Evolutionary conservation across 2,113 vertebrate genomes (phyloP), one percentile per base, ranked within the genome.

Genomic region (Nyctereutes procyonoides): DNA sequence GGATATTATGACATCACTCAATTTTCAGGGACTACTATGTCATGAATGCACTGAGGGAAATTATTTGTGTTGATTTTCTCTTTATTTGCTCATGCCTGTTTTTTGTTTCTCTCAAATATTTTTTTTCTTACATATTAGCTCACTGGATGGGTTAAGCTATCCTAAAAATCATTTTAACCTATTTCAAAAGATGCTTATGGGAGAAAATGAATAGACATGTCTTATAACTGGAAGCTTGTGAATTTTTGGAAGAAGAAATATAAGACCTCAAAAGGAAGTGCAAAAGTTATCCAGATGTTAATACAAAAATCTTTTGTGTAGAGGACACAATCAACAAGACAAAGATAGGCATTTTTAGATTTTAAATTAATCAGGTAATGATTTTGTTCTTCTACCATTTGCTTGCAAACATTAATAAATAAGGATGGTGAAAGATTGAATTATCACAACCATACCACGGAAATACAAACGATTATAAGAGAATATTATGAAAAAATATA

Each of bases 161-260:
- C 86, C 30, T 79, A 17, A 90, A 93, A 95, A 73, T 87, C 71
- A 32, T 87, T 79, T 74, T 3, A 6, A 26, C 6, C 11, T 74
- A 85, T 16, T 24, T 96, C 3, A 79, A 83, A 93, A 85, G 20
- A 77, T 53, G 8, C 8, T 85, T 63, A 32, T 58, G 16, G 53
- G 24, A 90, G 30, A 79, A 69, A 91, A 80, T 81, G 15, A 84
- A 67, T 56, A 67, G 8, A 8, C 58, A 71, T n/a, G 3, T 17
- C 28, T 93, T 96, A 88, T 85, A 95, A 94, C 83, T 62, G 90
- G 88, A 93, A 88, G 30, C 9, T 15, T 85, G 8, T 67, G 16
- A 60, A 19, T 87, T 30, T 15, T 56, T 12, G 12, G 8, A 51
- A 62, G 65, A 13, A 1, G 8, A 71, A 8, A 56, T 56, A 6